A percentile compares a stretch with the other conserved stretches of the same genome.
phyloP scores from a whole-genome alignment of 2,797 vertebrate species.

The Poeciliopsis turneri region DNA sequence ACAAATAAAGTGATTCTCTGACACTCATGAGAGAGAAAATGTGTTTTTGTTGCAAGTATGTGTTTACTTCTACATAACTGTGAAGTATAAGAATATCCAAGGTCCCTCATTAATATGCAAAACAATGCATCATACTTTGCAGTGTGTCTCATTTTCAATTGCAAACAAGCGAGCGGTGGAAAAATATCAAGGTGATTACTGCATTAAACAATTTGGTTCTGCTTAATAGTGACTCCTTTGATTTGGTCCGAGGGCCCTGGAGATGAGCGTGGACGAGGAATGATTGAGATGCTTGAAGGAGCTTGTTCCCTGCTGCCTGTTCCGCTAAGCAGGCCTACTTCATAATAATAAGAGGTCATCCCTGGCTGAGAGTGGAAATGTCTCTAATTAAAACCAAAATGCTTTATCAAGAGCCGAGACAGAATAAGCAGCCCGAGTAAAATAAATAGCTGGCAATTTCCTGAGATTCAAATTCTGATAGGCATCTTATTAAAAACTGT shows the following conservation, averaged over 20 bases:
- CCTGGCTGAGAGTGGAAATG: conserved; percentile 78
- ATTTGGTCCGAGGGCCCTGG: conserved; percentile 67
- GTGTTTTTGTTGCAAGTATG: conserved; percentile 52
- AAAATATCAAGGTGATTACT: conserved; percentile 76
- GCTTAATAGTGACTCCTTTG: conserved; percentile 78
- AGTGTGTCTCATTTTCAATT: conserved; percentile 65
- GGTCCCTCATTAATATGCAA: conserved; percentile 75
- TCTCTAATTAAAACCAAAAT: conserved; percentile 83
- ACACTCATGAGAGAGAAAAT: conserved; percentile 52
- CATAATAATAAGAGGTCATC: conserved; percentile 75
- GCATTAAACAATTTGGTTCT: conserved; percentile 80
- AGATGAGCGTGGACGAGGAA: conserved; percentile 65
- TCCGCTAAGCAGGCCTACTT: conserved; percentile 67
- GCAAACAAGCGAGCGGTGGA: conserved; percentile 53
- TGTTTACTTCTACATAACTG: conserved; percentile 37
- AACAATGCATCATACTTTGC: conserved; percentile 70
- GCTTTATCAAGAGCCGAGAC: conserved; percentile 74
- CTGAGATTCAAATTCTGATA: conserved; percentile 75
- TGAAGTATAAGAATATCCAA: conserved; percentile 67
- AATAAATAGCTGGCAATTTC: conserved; percentile 77
- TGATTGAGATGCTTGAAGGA: conserved; percentile 73
- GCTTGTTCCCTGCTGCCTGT: conserved; percentile 60
- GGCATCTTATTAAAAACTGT: conserved; percentile 73
- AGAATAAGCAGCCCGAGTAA: conserved; percentile 56
- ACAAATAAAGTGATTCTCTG: conserved; percentile 44